Evolutionary conservation across 2,797 vertebrate species (phyloP), one percentile per base, ranked within the genome.

Genomic region (Rhynchotus rufescens): DNA sequence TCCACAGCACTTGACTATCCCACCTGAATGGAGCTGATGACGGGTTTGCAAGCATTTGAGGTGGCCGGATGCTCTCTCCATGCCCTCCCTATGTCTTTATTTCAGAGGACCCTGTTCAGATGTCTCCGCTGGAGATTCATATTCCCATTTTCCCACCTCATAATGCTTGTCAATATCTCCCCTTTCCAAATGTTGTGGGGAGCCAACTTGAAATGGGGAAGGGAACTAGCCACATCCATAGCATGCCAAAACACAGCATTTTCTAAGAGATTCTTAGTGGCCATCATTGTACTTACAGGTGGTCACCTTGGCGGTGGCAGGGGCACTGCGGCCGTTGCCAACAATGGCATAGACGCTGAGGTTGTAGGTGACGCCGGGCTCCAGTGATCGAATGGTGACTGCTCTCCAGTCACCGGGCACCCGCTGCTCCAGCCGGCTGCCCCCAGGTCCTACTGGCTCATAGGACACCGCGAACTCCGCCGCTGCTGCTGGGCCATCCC

Each of bases 391-490:
- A 97, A 99, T 98, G 93, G 97, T 98, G 97, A 98, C 98, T 80
- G 97, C 97, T 90, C 98, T 98, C 96, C 97, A 97, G 86, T 99
- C 99, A 77, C 99, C 99, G 2, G 98, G 98, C 66, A 99, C 97
- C 65, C 98, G 97, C 89, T 98, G 98, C 98, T 99, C 99, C 75
- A 99, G 97, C 92, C 98, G 99, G 75, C 98, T 97, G 93, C 98
- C 98, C 82, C 98, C 98, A 0, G 97, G 98, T 83, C 97, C 98
- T 45, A 84, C 98, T 2, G 99, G 98, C 84, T 98, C 98, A 96
- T 99, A 99, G 20, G 99, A 99, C 94, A 99, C 89, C 14, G 99
- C 96, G 83, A 98, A 99, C 96, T 99, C 99, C 4, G 98, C 98
- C 95, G 99, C 97, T 91, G 98, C 97, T 64, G 98, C 95, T 1